Percentiles rank a stretch among this genome's conserved stretches.
Evolutionary conservation across 2,113 vertebrate genomes (phyloP).

Genomic region (Sceloporus tristichus): DNA sequence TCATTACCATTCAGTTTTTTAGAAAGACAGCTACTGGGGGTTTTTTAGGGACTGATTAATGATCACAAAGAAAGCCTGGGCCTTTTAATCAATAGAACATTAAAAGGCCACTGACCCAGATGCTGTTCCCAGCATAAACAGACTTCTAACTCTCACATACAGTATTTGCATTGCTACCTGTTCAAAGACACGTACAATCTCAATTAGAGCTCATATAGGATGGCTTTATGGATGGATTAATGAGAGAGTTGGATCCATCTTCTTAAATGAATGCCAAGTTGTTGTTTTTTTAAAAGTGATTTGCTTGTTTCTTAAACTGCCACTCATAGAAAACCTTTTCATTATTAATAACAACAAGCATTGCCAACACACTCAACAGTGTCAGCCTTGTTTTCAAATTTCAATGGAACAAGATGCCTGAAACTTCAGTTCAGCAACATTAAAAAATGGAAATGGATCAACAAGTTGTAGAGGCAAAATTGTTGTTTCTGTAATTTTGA

Average conservation of each 20-base stretch:
- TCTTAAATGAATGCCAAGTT: background rate
- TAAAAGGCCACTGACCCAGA: slow-evolving; percentile 62
- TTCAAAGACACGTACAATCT: slow-evolving; percentile 47
- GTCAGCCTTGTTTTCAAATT: slow-evolving; percentile 12
- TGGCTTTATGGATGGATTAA: slow-evolving; percentile 23
- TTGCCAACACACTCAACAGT: slow-evolving; percentile 31
- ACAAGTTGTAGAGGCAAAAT: slow-evolving; percentile 5
- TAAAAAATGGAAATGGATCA: slow-evolving; percentile 4
- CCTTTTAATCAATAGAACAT: slow-evolving; percentile 68
- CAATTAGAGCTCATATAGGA: slow-evolving; percentile 38
- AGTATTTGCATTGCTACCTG: slow-evolving; percentile 51
- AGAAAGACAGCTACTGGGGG: slow-evolving; percentile 29
- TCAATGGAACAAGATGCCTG: background rate
- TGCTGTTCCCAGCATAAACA: slow-evolving; percentile 43
- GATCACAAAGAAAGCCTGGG: slow-evolving; percentile 54
- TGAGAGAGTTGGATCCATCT: slow-evolving; percentile 32
- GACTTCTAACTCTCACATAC: slow-evolving; percentile 49
- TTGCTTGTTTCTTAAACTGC: background rate
- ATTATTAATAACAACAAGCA: background rate
- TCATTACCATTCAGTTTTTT: slow-evolving; percentile 47
- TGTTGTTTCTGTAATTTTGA: background rate
- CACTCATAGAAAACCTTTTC: background rate
- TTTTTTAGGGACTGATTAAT: slow-evolving; percentile 47
- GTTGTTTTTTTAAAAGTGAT: background rate
- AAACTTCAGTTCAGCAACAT: background rate